phyloP scores from a whole-genome alignment of 2,888 invertebrate species.

The Nyleta sp. region DNA sequence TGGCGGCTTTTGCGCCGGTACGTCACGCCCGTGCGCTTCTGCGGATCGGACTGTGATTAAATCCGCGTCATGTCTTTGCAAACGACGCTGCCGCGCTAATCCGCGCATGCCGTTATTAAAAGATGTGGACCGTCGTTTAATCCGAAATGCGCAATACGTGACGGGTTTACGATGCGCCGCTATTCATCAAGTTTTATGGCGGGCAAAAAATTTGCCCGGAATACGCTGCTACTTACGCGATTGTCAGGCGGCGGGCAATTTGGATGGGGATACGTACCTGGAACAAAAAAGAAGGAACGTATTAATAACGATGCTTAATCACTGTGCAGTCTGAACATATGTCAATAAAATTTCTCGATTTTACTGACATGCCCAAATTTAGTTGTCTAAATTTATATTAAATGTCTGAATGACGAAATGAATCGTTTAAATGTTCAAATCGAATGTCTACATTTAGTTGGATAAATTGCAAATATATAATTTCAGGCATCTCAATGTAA shows the following conservation, averaged over 20 bases:
- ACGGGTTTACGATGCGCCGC: conserved; percentile 13
- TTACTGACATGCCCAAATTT: too few species aligned
- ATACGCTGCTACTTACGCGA: background rate
- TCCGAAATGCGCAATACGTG: conserved; percentile 26
- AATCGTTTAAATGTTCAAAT: too few species aligned
- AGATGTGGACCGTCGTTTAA: conserved; percentile 27
- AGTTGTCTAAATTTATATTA: too few species aligned
- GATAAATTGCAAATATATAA: too few species aligned
- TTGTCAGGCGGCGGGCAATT: background rate
- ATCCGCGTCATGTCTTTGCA: conserved; percentile 47
- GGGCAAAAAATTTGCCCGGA: background rate
- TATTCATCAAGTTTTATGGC: conserved; percentile 18
- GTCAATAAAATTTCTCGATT: too few species aligned
- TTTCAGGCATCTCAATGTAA: too few species aligned
- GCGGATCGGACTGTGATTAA: conserved; percentile 47
- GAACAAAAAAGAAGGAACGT: background rate
- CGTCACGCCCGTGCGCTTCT: conserved; percentile 47
- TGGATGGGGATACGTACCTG: conserved; percentile 3
- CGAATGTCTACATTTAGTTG: too few species aligned
- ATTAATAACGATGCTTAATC: background rate
- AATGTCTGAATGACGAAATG: too few species aligned
- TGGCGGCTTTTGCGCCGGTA: conserved; percentile 11
- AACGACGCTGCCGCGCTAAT: conserved; percentile 34
- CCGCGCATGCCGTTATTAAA: conserved; percentile 34
- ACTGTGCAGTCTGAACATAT: background rate